These are phyloP conservation scores for Catharus bicknelli DNA, from an alignment of 2,113 vertebrate species.

Conservation along the genomic window DNA sequence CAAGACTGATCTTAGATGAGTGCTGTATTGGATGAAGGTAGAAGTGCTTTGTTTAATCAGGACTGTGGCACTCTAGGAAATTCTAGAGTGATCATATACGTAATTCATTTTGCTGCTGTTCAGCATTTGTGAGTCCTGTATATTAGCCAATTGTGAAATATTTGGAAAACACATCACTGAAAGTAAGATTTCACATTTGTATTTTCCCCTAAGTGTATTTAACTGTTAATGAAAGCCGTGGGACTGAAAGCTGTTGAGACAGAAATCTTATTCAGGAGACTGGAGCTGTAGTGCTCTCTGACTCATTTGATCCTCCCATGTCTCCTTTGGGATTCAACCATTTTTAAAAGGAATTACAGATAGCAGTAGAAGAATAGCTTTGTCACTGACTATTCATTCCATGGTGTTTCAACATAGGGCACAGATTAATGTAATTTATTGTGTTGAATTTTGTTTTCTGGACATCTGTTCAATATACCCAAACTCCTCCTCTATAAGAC, in stretches of 20 bases:
- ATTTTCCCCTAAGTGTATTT: conserved; percentile 57
- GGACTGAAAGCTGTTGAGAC: conserved; percentile 59
- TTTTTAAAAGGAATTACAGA: conserved; percentile 63
- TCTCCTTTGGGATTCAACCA: conserved; percentile 36
- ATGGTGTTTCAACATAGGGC: conserved; percentile 40
- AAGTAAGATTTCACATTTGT: conserved; percentile 53
- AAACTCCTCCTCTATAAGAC: conserved; percentile 26
- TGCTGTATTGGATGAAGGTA: neutral
- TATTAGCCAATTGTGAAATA: conserved; percentile 51
- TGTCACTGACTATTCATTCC: conserved; percentile 47
- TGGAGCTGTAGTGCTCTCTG: conserved; percentile 50
- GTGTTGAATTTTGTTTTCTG: conserved; percentile 57
- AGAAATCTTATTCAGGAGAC: conserved; percentile 55
- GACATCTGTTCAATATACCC: conserved; percentile 39
- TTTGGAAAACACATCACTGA: conserved; percentile 47
- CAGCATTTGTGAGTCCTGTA: neutral
- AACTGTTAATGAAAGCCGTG: conserved; percentile 53
- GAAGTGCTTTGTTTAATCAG: conserved; percentile 42
- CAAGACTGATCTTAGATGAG: neutral
- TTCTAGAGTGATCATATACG: conserved; percentile 15
- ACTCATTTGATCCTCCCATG: conserved; percentile 54
- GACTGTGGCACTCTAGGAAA: conserved; percentile 39
- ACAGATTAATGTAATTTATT: conserved; percentile 62
- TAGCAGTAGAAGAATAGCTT: conserved; percentile 57
- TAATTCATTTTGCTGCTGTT: conserved; percentile 30